Evolutionary conservation across 2,888 invertebrate species (phyloP).

Genomic region (Prenolepis imparis): DNA sequence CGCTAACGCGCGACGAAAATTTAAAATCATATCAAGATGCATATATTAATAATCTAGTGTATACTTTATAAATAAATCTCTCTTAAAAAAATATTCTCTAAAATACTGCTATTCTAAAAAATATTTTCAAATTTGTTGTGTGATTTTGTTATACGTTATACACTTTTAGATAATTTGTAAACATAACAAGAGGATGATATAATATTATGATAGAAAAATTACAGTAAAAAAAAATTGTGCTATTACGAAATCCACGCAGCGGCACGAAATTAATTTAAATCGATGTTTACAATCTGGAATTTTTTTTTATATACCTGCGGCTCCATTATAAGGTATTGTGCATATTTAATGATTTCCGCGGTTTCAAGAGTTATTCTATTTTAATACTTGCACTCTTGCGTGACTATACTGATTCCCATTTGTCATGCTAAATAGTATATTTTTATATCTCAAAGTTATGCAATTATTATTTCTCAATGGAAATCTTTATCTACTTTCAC

Average conservation of each 20-base stretch:
- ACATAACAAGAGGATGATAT: not conserved
- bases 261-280: constrained; percentile 55
- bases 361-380: constrained; percentile 35
- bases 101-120: no score
- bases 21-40: constrained; percentile 21
- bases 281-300: constrained; percentile 56
- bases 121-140: not conserved
- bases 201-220: not conserved
- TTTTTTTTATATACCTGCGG: constrained; percentile 27
- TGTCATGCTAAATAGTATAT: constrained; percentile 34
- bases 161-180: not conserved
- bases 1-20: not conserved
- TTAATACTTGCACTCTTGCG: constrained; percentile 22
- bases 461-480: constrained; percentile 30
- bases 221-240: not conserved
- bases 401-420: constrained; percentile 9
- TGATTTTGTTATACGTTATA: not conserved
- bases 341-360: constrained; percentile 49
- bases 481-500: constrained; percentile 26
- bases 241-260: constrained; percentile 2
- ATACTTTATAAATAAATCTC: not conserved
- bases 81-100: not conserved
- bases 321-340: constrained; percentile 26
- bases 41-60: constrained; percentile 12
- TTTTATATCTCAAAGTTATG: constrained; percentile 34